These are phyloP conservation scores for Drosophila kepulauana DNA, from an alignment of 1,140 invertebrate species.

Conservation along the genomic window DNA sequence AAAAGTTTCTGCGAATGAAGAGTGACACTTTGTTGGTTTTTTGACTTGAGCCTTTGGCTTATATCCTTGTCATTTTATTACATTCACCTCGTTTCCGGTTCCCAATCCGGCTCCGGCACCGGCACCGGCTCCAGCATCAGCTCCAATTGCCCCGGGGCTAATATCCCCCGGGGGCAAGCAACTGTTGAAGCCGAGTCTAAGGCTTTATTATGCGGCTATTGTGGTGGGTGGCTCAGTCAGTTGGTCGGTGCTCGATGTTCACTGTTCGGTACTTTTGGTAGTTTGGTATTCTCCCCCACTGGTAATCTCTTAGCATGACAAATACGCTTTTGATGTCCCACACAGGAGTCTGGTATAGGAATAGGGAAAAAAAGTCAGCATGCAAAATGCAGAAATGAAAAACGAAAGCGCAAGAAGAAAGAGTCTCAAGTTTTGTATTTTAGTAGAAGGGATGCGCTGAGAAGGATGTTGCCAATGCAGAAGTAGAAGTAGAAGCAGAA, in stretches of 20 bases:
- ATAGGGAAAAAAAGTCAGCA: slow-evolving; percentile 48
- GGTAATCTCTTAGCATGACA: slow-evolving; percentile 73
- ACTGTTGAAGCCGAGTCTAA: slow-evolving; percentile 48
- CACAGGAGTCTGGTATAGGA: slow-evolving; percentile 47
- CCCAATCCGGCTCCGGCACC: background rate
- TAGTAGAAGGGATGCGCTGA: background rate
- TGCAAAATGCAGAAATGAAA: slow-evolving; percentile 71
- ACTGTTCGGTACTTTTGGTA: too few species aligned
- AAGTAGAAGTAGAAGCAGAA: slow-evolving; percentile 28
- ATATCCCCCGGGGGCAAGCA: slow-evolving; percentile 59
- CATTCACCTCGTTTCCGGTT: slow-evolving; percentile 34
- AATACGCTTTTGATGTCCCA: slow-evolving; percentile 78
- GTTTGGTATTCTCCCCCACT: slow-evolving; percentile 18
- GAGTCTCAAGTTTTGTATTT: slow-evolving; percentile 32
- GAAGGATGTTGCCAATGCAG: slow-evolving; percentile 65
- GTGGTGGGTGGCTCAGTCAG: slow-evolving; percentile 22
- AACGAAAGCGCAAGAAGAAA: slow-evolving; percentile 61
- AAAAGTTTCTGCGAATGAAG: slow-evolving; percentile 71
- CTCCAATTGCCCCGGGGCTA: slow-evolving; percentile 26
- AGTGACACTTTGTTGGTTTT: slow-evolving; percentile 64
- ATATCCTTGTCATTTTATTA: slow-evolving; percentile 71
- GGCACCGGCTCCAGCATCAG: background rate
- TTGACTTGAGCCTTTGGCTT: slow-evolving; percentile 59
- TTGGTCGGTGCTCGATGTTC: too few species aligned
- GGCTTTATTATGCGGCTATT: slow-evolving; percentile 67